These are phyloP conservation scores for Meloidogyne floridensis DNA, from an alignment of 1,140 invertebrate genomes.

Conservation along the genomic window DNA sequence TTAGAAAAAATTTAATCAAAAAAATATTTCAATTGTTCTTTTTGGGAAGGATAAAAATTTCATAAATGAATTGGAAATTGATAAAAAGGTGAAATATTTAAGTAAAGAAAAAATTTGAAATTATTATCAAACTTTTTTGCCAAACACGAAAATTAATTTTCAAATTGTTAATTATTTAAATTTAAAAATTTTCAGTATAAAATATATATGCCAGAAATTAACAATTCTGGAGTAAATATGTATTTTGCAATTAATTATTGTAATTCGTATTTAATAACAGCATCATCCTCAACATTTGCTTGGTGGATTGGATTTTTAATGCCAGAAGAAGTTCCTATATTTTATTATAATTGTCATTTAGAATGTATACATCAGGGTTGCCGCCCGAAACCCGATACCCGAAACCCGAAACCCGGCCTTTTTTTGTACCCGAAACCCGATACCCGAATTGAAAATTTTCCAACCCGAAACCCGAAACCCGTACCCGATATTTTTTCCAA, in stretches of 20 bases:
- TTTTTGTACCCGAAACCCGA: no score
- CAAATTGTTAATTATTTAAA: background rate
- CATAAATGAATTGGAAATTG: conserved; percentile 12
- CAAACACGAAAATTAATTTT: no score
- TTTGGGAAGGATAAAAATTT: conserved; percentile 9
- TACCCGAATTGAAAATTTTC: no score
- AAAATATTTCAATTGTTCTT: conserved; percentile 2
- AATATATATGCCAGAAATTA: conserved; percentile 25
- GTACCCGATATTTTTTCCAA: no score
- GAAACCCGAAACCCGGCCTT: no score
- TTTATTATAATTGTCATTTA: background rate
- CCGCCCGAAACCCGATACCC: no score
- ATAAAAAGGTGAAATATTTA: conserved; percentile 3
- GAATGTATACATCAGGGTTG: conserved; percentile 8
- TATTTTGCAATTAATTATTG: conserved; percentile 27
- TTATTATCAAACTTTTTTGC: no score
- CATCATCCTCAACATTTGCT: conserved; percentile 30
- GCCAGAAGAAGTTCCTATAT: background rate
- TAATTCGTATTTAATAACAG: conserved; percentile 39
- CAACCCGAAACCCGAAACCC: no score
- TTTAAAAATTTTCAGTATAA: conserved; percentile 4
- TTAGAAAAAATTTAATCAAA: background rate
- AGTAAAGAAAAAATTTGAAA: no score
- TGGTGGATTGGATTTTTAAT: conserved; percentile 46
- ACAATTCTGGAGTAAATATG: conserved; percentile 36